phyloP scores from a whole-genome alignment of 2,797 vertebrate genomes.

The Cossypha polioptera region DNA sequence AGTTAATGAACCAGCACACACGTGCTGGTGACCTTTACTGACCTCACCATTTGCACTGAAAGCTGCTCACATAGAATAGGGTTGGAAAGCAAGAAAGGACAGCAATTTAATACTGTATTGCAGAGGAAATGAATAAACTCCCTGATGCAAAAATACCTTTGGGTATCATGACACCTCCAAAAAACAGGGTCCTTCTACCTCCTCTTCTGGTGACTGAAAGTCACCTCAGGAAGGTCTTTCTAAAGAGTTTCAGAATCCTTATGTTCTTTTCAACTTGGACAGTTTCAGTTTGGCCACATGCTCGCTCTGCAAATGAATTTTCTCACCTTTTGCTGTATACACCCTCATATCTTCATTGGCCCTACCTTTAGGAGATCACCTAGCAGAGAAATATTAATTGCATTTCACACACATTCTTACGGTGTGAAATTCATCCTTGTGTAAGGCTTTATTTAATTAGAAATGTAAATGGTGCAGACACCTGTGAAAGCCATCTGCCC shows the following conservation, averaged over 20 bases:
- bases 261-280: background rate
- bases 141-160: background rate
- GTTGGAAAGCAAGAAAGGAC: background rate
- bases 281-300: background rate
- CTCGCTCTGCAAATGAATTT: background rate
- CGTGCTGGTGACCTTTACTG: background rate
- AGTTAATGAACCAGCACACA: background rate
- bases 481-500: background rate
- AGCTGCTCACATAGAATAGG: background rate
- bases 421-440: background rate
- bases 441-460: background rate
- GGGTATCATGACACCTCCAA: background rate
- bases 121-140: background rate
- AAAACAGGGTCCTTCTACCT: background rate
- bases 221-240: background rate
- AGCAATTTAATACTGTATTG: background rate
- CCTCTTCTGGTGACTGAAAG: background rate
- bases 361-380: background rate
- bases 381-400: background rate
- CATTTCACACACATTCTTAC: background rate
- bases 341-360: background rate
- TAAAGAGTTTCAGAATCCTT: background rate
- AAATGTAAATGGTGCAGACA: background rate
- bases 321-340: background rate
- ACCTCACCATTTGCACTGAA: background rate